phyloP scores from a whole-genome alignment of 1,140 invertebrate species.

The Phocides pigmalion region DNA sequence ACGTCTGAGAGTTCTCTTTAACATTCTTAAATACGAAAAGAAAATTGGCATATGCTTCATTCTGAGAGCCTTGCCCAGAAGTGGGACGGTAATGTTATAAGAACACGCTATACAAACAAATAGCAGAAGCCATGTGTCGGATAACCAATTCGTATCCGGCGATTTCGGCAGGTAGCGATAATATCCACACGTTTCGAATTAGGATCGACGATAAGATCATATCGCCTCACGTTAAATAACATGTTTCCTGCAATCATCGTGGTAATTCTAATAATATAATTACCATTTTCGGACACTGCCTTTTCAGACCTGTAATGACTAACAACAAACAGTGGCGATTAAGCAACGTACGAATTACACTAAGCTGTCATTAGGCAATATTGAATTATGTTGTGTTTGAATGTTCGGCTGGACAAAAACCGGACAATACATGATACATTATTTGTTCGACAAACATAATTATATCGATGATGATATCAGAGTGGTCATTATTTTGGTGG shows the following conservation, averaged over 20 bases:
- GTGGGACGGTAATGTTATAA: too few species aligned
- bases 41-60: too few species aligned
- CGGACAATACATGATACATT: not conserved
- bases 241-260: constrained; percentile 79
- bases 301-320: constrained; percentile 36
- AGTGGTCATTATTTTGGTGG: too few species aligned
- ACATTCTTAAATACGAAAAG: too few species aligned
- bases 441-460: not conserved
- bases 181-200: constrained; percentile 83
- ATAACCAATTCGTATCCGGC: constrained; percentile 61
- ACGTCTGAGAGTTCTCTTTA: too few species aligned
- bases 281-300: constrained; percentile 64
- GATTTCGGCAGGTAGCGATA: constrained; percentile 78
- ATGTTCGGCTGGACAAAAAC: not conserved
- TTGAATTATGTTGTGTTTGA: constrained; percentile 12
- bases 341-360: constrained; percentile 29
- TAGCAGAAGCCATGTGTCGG: constrained; percentile 50
- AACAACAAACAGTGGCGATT: constrained; percentile 31
- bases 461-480: too few species aligned
- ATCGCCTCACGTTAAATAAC: constrained; percentile 81
- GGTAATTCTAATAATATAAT: constrained; percentile 81
- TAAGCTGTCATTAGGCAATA: constrained; percentile 30
- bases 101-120: constrained; percentile 40
- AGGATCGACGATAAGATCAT: constrained; percentile 80
- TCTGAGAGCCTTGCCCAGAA: too few species aligned